Conservation (phyloP, 2,888 invertebrate genomes). For the Euclidia mi region DNA sequence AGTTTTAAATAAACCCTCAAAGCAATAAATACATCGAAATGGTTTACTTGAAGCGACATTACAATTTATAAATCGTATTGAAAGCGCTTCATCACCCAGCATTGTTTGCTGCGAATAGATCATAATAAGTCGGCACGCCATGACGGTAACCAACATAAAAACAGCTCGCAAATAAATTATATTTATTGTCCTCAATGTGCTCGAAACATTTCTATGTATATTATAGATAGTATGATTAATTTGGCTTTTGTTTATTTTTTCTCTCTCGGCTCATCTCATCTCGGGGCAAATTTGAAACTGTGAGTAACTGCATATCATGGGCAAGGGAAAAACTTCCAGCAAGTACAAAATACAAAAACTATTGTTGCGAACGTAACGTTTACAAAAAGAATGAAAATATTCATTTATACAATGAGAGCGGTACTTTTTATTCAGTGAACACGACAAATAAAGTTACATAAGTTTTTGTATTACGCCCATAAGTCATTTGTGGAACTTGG, state of each 20-base stretch:
- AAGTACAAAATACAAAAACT: neutral
- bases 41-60: constrained; percentile 34
- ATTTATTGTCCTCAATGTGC: constrained; percentile 42
- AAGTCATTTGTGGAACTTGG: no score
- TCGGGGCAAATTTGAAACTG: constrained; percentile 17
- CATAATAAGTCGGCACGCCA: constrained; percentile 50
- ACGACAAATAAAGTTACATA: no score
- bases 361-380: neutral
- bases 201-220: constrained; percentile 17
- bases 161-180: constrained; percentile 41
- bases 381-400: no score
- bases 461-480: no score
- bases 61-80: constrained; percentile 46
- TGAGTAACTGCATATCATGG: neutral
- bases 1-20: constrained; percentile 22
- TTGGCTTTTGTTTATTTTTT: constrained; percentile 23
- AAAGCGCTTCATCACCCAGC: constrained; percentile 43
- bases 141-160: constrained; percentile 41
- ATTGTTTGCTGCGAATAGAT: constrained; percentile 46
- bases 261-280: constrained; percentile 9
- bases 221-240: constrained; percentile 37
- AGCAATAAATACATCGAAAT: constrained; percentile 26
- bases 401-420: no score
- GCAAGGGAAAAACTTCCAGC: constrained; percentile 5
- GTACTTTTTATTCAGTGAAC: no score